Evolutionary conservation across 2,888 invertebrate genomes (phyloP), one percentile per base, ranked within the genome.

Genomic region (Aleiodes testaceus): DNA sequence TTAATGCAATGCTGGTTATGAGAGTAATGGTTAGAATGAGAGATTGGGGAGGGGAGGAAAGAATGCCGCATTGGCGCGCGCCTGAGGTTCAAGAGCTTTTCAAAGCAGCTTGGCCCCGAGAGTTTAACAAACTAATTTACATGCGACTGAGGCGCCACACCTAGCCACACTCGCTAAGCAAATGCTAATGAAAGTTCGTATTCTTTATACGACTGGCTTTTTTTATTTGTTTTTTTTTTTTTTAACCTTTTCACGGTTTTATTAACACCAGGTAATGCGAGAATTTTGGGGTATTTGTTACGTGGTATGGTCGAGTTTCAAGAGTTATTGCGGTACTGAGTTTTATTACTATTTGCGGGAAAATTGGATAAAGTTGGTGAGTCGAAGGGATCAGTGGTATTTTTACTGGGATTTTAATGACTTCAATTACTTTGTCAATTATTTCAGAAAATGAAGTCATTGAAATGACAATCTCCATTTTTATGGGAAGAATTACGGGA

Each of bases 41-140:
- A 59, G 30, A 47, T 16, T 42, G 14, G 47, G 30, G 12, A 30
- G 67, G 7, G 36, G 22, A 55, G 22, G 49, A 55, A 67, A 26
- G 45, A 55, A 67, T 45, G 18, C 64, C 64, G 64, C 64, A 64
- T 64, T 45, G 49, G 66, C 49, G 72, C 55, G 52, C 64, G 68
- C 53, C 49, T 68, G 49, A 71, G 71, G 55, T 55, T 55, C 55
- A 30, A 26, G 30, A 55, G 55, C 55, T 55, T 55, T 30, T 36
- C 36, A 9, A 55, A 55, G 55, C 55, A 30, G 55, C 55, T 30
- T 55, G 44, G 20, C 61, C 7, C 47, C 7, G 16, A 61, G 61
- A 44, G 44, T 61, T 74, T 74, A 72, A 74, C 68, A 66, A 72
- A 73, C 75, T 74, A 71, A 76, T 76, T 76, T 76, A 72, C 75